Evolutionary conservation across 2,113 vertebrate genomes (phyloP).

Genomic region (Percina caprodes): DNA sequence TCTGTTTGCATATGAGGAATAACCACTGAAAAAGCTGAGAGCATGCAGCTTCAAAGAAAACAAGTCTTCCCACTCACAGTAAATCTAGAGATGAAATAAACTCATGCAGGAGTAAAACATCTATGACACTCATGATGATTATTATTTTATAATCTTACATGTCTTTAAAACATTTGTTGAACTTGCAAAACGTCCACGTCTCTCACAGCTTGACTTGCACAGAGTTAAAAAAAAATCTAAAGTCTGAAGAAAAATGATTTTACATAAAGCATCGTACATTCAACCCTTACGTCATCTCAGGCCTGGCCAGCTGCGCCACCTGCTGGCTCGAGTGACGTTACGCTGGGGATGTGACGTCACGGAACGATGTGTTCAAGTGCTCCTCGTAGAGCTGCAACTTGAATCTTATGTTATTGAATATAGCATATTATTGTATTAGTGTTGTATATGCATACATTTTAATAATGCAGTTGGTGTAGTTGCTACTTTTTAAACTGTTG

Average conservation of each 20-base stretch:
- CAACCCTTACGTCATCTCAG: background rate
- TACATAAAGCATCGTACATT: no score
- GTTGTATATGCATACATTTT: no score
- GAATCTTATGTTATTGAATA: no score
- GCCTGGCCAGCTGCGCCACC: constrained; percentile 51
- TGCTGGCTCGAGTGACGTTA: constrained; percentile 3
- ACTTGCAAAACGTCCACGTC: background rate
- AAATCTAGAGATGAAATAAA: background rate
- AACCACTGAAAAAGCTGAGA: background rate
- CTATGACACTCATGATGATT: background rate
- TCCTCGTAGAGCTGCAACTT: constrained; percentile 10
- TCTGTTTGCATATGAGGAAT: background rate
- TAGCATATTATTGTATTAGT: no score
- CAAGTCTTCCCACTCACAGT: background rate
- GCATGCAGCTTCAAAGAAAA: background rate
- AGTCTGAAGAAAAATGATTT: background rate
- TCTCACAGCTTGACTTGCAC: background rate
- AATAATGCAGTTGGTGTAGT: no score
- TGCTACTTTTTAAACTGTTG: no score
- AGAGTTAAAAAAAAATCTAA: background rate
- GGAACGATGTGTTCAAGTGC: constrained; percentile 35
- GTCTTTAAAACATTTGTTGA: background rate
- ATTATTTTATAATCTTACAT: background rate
- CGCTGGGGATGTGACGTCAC: constrained; percentile 29
- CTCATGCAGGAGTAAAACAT: background rate